Evolutionary conservation across 2,797 vertebrate species (phyloP).

Genomic region (Apogon talboti): DNA sequence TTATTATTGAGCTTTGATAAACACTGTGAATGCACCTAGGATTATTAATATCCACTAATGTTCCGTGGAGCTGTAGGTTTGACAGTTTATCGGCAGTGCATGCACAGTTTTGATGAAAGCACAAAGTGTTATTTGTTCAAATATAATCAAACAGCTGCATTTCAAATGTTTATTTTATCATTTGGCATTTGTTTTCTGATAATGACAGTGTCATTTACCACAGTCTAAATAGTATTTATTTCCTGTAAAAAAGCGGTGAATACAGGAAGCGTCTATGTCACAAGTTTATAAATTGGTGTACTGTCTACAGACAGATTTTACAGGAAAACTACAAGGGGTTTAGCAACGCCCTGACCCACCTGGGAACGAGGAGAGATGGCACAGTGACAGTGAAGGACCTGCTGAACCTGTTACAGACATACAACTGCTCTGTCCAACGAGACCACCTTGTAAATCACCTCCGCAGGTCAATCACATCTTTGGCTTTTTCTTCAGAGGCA

Average conservation of each 20-base stretch:
- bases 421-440: constrained; percentile 5
- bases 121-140: not conserved
- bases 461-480: constrained; percentile 12
- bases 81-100: not conserved
- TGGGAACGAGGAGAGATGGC: constrained; percentile 4
- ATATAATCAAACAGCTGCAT: not conserved
- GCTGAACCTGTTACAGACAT: constrained; percentile 20
- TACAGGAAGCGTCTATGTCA: too few relatives aligned
- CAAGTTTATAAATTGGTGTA: not conserved
- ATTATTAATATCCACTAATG: not conserved
- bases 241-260: not conserved
- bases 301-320: constrained; percentile 12
- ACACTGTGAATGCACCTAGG: constrained; percentile 7
- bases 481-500: not conserved
- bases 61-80: not conserved
- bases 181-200: not conserved
- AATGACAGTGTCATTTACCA: not conserved
- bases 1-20: constrained; percentile 26
- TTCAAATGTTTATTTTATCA: not conserved
- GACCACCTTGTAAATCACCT: constrained; percentile 28
- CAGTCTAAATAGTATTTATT: too few relatives aligned
- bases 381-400: constrained; percentile 46
- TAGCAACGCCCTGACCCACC: constrained; percentile 1
- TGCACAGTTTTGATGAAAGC: constrained; percentile 2
- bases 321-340: constrained; percentile 7